Conservation (phyloP, 1,140 invertebrate species). For the Neodiprion fabricii region DNA sequence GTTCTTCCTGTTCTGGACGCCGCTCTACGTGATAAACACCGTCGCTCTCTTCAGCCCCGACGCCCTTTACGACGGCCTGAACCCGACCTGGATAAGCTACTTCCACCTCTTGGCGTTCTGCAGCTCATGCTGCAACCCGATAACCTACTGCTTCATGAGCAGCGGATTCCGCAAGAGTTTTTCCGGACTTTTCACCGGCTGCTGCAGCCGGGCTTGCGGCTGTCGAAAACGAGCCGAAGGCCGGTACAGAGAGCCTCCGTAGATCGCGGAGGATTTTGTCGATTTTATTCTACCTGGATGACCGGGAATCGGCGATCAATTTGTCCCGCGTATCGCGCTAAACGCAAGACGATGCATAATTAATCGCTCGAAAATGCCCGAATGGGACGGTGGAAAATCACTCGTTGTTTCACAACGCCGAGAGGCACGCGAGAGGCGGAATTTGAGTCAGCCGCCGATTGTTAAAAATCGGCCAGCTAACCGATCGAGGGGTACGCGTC, state of each 20-base stretch:
- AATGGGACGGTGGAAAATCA: no score
- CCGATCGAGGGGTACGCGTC: no score
- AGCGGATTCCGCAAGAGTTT: slow-evolving; percentile 72
- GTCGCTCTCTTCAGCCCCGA: slow-evolving; percentile 66
- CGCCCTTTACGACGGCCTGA: slow-evolving; percentile 61
- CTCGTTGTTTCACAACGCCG: no score
- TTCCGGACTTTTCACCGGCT: slow-evolving; percentile 64
- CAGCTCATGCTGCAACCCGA: slow-evolving; percentile 76
- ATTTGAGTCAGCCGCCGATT: no score
- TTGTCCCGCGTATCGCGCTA: no score
- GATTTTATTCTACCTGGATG: no score
- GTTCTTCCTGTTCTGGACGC: slow-evolving; percentile 82
- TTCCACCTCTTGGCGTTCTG: slow-evolving; percentile 73
- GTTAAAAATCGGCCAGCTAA: no score
- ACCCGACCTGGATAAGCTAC: slow-evolving; percentile 62
- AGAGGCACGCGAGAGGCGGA: no score
- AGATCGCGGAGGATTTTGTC: background rate
- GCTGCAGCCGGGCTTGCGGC: slow-evolving; percentile 41
- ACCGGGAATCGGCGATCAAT: no score
- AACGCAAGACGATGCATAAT: no score
- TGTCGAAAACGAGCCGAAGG: background rate
- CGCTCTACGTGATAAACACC: slow-evolving; percentile 73
- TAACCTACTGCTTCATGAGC: slow-evolving; percentile 82
- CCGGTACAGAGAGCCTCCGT: background rate
- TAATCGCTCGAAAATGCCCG: no score